Percentiles rank a stretch among this genome's conserved stretches.
These are phyloP conservation scores for Danaus melanippus DNA, from an alignment of 1,140 invertebrate species.

Conservation along the genomic window DNA sequence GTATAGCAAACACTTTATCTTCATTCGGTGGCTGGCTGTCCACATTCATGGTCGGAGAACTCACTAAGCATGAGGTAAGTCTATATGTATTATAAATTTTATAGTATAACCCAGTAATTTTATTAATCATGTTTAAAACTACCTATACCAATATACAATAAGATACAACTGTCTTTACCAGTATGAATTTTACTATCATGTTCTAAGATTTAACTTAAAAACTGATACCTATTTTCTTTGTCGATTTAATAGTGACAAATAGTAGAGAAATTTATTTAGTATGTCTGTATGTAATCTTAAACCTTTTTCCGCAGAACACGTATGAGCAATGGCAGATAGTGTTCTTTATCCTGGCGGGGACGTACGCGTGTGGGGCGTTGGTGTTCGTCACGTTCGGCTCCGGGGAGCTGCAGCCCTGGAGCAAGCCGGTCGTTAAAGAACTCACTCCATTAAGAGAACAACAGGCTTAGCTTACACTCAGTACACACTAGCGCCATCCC, in stretches of 20 bases:
- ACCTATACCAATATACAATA: too few relatives aligned
- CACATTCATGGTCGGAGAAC: constrained; percentile 85
- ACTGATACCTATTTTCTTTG: too few relatives aligned
- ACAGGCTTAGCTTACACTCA: constrained; percentile 9
- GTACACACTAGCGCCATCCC: constrained; percentile 4
- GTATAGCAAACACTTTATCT: constrained; percentile 90
- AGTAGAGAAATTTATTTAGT: too few relatives aligned
- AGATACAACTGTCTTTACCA: too few relatives aligned
- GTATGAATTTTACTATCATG: too few relatives aligned
- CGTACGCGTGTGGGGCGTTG: constrained; percentile 80
- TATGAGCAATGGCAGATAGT: constrained; percentile 87
- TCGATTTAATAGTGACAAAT: too few relatives aligned
- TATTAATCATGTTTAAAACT: too few relatives aligned
- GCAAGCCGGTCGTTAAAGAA: constrained; percentile 28
- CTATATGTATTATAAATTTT: not conserved
- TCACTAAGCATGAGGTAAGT: constrained; percentile 83
- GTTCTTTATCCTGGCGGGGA: constrained; percentile 84
- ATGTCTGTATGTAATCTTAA: not conserved
- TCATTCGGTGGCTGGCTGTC: constrained; percentile 91
- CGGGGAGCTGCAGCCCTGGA: constrained; percentile 82
- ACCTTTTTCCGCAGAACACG: constrained; percentile 74
- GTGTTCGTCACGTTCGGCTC: constrained; percentile 80
- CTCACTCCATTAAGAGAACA: constrained; percentile 6
- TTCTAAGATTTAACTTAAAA: too few relatives aligned
- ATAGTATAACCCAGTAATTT: not conserved